Conservation (phyloP, 2,113 vertebrate genomes). For the Mirounga angustirostris region DNA sequence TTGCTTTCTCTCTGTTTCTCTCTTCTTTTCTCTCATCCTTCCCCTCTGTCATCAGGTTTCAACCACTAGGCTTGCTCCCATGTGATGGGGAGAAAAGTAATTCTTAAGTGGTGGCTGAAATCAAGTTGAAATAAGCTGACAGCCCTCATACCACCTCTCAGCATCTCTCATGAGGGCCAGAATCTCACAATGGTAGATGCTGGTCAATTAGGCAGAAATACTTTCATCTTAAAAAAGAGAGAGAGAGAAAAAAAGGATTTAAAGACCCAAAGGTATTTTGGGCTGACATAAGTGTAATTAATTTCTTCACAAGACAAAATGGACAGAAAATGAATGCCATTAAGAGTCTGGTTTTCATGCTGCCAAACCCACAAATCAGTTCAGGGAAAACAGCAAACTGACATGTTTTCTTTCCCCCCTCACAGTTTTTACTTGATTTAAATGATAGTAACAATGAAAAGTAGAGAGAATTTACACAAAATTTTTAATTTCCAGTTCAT, state of each 20-base stretch:
- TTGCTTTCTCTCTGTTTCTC: not conserved
- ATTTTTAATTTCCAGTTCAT: not conserved
- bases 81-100: not conserved
- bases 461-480: not conserved
- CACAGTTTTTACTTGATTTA: not conserved
- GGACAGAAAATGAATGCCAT: conserved; percentile 55
- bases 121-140: not conserved
- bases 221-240: conserved; percentile 69
- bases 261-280: conserved; percentile 68
- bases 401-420: not conserved
- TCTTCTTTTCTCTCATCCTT: not conserved
- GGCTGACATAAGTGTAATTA: conserved; percentile 70
- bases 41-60: conserved; percentile 3
- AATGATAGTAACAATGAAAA: not conserved
- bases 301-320: conserved; percentile 71
- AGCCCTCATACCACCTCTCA: not conserved
- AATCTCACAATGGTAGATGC: conserved; percentile 47
- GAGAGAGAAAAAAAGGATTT: not conserved
- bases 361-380: not conserved
- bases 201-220: conserved; percentile 67
- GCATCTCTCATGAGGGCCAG: not conserved
- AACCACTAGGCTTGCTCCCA: not conserved
- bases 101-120: not conserved
- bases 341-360: not conserved
- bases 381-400: not conserved